Evolutionary conservation across 2,888 invertebrate genomes (phyloP), one percentile per base, ranked within the genome.

Genomic region (Chrysodeixis includens): DNA sequence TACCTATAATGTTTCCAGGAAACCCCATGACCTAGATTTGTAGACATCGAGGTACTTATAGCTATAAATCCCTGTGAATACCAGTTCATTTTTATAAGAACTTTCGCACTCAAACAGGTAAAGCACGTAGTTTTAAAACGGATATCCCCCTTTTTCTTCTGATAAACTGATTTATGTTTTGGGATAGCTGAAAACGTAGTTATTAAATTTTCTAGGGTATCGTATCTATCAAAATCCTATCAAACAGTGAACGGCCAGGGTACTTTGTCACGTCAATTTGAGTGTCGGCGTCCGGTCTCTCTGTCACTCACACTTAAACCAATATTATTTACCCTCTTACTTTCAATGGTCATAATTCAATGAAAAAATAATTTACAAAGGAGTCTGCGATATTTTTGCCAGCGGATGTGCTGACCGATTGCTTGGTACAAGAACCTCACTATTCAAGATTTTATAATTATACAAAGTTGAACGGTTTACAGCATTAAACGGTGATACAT

Each of bases 301-400:
- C 84, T 83, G 87, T 88, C 90, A 88, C 85, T 90, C 89, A 85
- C 86, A 88, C 87, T 89, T 88, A 83, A 40, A 81, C 76, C 79
- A 70, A 80, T 82, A 84, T 89, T 88, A 87, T 90, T 85, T 84
- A 82, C 84, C 88, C 88, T 86, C 84, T 88, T 83, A 82, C 83
- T 86, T 82, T 84, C 81, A 78, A 82, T 82, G 78, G 76, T 67
- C 62, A 56, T 69, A 53, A 60, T 57, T 60, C 52, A 65, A 62
- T 60, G 51, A 35, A 51, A 18, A 63, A 69, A 63, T 40, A 7
- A 55, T 55, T 63, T 46, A 30, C n/a, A 69, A 30, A 30, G 14
- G 7, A 40, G n/a, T 40, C n/a, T 40, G n/a, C 40, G n/a, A 40
- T n/a, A 14, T 40, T 35, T 40, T 40, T 7, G 40, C n/a, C 14